Evolutionary conservation across 2,797 vertebrate genomes (phyloP).

Genomic region (Orestias chungarensis): DNA sequence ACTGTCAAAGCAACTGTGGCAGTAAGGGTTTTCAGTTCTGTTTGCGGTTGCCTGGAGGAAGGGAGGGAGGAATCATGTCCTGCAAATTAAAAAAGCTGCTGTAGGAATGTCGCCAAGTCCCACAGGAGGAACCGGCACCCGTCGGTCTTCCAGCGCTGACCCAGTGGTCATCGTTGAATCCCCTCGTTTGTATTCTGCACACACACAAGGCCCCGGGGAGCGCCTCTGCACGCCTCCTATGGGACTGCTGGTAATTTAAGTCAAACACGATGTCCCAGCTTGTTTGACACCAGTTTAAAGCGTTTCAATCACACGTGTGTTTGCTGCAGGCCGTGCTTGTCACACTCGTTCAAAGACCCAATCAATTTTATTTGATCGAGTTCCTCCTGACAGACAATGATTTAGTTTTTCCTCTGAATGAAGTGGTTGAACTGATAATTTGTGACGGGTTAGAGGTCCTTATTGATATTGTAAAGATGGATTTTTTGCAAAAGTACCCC

Average conservation of each 20-base stretch:
- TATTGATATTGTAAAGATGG: constrained; percentile 5
- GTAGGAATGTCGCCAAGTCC: constrained; percentile 72
- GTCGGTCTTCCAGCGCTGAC: constrained; percentile 61
- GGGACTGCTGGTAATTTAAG: constrained; percentile 79
- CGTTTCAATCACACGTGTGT: constrained; percentile 77
- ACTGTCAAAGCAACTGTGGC: constrained; percentile 32
- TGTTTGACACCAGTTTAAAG: constrained; percentile 80
- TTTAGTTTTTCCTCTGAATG: constrained; percentile 59
- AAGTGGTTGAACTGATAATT: constrained; percentile 35
- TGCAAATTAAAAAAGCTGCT: constrained; percentile 72
- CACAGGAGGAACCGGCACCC: constrained; percentile 54
- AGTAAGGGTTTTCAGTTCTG: constrained; percentile 63
- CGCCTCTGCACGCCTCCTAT: constrained; percentile 58
- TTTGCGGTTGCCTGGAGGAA: constrained; percentile 43
- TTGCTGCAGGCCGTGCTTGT: constrained; percentile 69
- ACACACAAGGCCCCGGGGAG: constrained; percentile 67
- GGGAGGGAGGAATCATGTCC: constrained; percentile 46
- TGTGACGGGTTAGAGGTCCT: constrained; percentile 16
- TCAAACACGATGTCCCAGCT: constrained; percentile 77
- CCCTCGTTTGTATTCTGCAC: constrained; percentile 74
- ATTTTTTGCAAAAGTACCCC: constrained; percentile 23
- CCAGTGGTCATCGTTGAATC: constrained; percentile 73
- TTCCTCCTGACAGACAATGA: constrained; percentile 61
- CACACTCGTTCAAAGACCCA: constrained; percentile 59
- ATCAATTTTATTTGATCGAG: constrained; percentile 73